Conservation (phyloP, 2,113 vertebrate species). For the Pituophis catenifer region DNA sequence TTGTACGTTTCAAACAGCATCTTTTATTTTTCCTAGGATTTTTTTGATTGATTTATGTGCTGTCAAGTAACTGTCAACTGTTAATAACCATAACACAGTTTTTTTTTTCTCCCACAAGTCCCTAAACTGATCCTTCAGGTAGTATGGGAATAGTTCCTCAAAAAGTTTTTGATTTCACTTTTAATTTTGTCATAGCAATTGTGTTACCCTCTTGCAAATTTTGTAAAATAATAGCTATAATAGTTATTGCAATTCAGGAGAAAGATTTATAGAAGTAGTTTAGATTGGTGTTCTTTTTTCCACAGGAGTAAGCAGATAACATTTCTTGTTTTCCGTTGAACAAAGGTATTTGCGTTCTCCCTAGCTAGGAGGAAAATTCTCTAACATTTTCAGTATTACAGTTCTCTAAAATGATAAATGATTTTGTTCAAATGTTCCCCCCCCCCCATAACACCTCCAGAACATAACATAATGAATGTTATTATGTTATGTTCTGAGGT, state of each 20-base stretch:
- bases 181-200: background rate
- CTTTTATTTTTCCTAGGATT: background rate
- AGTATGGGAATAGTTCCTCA: background rate
- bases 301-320: background rate
- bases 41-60: background rate
- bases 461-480: background rate
- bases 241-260: background rate
- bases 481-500: background rate
- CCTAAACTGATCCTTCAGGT: background rate
- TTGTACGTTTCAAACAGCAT: background rate
- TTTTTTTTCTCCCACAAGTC: background rate
- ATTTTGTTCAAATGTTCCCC: background rate
- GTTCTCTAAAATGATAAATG: background rate
- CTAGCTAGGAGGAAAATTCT: background rate
- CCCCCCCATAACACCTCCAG: background rate
- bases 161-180: background rate
- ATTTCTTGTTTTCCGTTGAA: background rate
- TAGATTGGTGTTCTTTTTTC: background rate
- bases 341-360: background rate
- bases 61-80: background rate
- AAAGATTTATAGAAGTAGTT: background rate
- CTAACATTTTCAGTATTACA: background rate
- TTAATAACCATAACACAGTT: background rate
- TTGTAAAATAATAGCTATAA: background rate
- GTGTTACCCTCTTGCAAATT: background rate